Percentiles rank a stretch among this genome's conserved stretches.
These are phyloP conservation scores for Morpho helenor DNA, from an alignment of 2,888 invertebrate genomes.

Conservation along the genomic window DNA sequence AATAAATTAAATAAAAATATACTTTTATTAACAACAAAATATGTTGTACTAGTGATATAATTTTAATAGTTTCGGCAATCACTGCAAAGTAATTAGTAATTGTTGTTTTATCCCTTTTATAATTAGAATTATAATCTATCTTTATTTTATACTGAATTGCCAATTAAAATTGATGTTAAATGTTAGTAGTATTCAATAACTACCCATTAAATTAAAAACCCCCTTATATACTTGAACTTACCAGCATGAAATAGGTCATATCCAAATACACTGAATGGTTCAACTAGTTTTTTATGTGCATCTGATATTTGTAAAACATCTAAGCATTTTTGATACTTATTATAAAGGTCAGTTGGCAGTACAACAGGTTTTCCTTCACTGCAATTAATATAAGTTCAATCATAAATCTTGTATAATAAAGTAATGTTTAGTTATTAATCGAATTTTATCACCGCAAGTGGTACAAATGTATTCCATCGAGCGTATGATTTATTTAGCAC, in stretches of 20 bases:
- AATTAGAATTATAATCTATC: no score
- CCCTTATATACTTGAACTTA: slow-evolving; percentile 32
- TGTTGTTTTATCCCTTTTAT: no score
- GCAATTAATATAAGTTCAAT: slow-evolving; percentile 29
- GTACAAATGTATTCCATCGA: background rate
- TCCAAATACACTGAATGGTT: slow-evolving; percentile 85
- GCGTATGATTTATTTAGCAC: background rate
- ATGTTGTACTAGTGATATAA: no score
- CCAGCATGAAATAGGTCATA: slow-evolving; percentile 87
- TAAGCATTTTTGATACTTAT: slow-evolving; percentile 78
- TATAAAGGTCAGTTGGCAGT: slow-evolving; percentile 67
- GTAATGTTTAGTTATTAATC: slow-evolving; percentile 13
- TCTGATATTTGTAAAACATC: slow-evolving; percentile 78
- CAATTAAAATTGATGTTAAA: no score
- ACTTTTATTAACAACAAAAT: no score
- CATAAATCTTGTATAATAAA: slow-evolving; percentile 2
- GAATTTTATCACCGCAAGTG: background rate
- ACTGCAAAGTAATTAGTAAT: no score
- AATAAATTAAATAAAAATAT: no score
- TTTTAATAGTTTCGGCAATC: no score
- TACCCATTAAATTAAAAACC: no score
- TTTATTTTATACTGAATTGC: no score
- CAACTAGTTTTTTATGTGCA: slow-evolving; percentile 67
- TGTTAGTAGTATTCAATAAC: no score
- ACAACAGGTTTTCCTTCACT: slow-evolving; percentile 81